A percentile compares a stretch with the other conserved stretches of the same genome.
Evolutionary conservation across 2,797 vertebrate genomes (phyloP).

Genomic region (Micrastur ruficollis): DNA sequence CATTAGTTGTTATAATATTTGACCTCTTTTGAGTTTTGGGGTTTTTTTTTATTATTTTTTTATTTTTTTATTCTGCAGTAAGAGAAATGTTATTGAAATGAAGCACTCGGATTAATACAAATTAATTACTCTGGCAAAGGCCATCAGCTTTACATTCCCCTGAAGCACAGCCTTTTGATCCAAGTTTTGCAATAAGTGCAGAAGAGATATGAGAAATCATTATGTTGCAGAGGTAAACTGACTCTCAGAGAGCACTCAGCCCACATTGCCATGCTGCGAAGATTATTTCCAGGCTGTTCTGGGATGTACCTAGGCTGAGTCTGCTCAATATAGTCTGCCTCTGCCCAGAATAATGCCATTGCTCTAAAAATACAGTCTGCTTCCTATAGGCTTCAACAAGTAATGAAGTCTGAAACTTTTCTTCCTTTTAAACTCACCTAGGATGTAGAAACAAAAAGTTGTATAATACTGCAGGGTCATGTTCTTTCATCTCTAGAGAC

Average conservation of each 20-base stretch:
- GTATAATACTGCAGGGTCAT: not conserved
- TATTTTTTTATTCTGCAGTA: not conserved
- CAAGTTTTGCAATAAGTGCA: constrained; percentile 65
- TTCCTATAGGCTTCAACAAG: not conserved
- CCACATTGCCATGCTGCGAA: not conserved
- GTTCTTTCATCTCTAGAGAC: not conserved
- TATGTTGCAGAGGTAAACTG: not conserved
- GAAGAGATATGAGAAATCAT: not conserved
- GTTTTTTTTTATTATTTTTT: no score
- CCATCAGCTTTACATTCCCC: constrained; percentile 73
- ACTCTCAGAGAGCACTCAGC: not conserved
- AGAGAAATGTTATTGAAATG: not conserved
- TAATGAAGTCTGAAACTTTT: constrained; percentile 8
- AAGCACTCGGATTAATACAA: not conserved
- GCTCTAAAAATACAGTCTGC: not conserved
- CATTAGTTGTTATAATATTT: not conserved
- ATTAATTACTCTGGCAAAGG: constrained; percentile 74
- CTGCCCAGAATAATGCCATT: not conserved
- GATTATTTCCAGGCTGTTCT: not conserved
- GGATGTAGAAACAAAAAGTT: not conserved
- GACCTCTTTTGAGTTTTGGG: not conserved
- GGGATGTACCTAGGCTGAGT: not conserved
- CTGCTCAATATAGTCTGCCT: not conserved
- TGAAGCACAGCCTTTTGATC: constrained; percentile 67
- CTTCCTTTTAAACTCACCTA: not conserved